phyloP scores from a whole-genome alignment of 2,888 invertebrate species.

The Willowsia nigromaculata region DNA sequence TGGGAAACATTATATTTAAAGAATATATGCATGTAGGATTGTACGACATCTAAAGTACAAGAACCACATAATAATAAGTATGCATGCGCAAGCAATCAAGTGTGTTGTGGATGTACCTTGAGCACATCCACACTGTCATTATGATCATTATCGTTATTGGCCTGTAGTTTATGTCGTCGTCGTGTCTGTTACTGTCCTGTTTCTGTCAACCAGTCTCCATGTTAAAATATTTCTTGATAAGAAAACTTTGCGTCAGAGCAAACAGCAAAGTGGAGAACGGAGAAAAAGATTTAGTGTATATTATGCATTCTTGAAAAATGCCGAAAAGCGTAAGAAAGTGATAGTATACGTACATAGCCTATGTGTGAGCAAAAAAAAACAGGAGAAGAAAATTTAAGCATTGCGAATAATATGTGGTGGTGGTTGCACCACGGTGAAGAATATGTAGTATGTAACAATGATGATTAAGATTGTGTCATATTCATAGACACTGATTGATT shows the following conservation, averaged over 20 bases:
- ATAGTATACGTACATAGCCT: no score
- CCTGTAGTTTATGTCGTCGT: constrained; percentile 65
- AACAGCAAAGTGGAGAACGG: not conserved
- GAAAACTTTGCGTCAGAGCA: constrained; percentile 31
- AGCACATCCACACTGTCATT: constrained; percentile 46
- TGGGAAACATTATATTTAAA: not conserved
- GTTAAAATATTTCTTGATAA: constrained; percentile 64
- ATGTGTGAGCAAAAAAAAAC: no score
- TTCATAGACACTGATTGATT: no score
- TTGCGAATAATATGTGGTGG: no score
- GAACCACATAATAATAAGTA: not conserved
- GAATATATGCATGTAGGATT: not conserved
- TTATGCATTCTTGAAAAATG: not conserved
- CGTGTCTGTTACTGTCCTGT: constrained; percentile 63
- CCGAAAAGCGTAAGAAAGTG: no score
- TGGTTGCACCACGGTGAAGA: no score
- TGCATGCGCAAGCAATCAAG: not conserved
- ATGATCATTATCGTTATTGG: constrained; percentile 64
- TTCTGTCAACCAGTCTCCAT: constrained; percentile 65
- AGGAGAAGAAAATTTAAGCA: no score
- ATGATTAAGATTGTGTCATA: no score
- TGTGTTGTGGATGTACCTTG: not conserved
- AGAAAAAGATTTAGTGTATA: not conserved
- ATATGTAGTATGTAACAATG: no score
- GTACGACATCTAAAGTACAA: not conserved